Evolutionary conservation across 1,140 invertebrate species (phyloP).

Genomic region (Macrobrachium nipponense): DNA sequence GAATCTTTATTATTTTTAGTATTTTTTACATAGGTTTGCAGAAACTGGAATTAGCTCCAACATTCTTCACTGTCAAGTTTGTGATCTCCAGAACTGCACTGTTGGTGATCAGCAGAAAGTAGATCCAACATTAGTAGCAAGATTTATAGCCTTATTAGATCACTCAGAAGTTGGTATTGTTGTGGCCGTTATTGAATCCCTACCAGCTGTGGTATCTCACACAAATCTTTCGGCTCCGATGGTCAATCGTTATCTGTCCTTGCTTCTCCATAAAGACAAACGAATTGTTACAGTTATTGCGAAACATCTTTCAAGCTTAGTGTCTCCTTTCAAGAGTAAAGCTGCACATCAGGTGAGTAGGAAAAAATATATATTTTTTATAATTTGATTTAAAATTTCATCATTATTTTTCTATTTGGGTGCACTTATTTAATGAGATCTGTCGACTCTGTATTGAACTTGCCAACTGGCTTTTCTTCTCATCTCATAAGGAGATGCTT

Average conservation of each 20-base stretch:
- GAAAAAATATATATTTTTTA: too few relatives aligned
- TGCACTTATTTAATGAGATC: too few relatives aligned
- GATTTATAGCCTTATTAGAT: constrained; percentile 28
- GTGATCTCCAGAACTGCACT: background rate
- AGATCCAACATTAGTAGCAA: constrained; percentile 37
- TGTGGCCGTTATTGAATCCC: constrained; percentile 28
- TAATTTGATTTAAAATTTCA: too few relatives aligned
- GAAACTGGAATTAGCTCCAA: constrained; percentile 4
- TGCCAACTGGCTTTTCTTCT: too few relatives aligned
- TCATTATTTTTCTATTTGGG: too few relatives aligned
- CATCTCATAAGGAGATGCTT: too few relatives aligned
- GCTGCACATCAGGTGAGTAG: constrained; percentile 21
- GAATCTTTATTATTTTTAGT: background rate
- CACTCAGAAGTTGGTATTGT: constrained; percentile 5
- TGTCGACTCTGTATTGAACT: too few relatives aligned
- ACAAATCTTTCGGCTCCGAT: constrained; percentile 11
- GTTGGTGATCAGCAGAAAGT: background rate
- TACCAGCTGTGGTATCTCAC: constrained; percentile 35
- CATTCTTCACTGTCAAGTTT: constrained; percentile 28
- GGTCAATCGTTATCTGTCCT: constrained; percentile 26
- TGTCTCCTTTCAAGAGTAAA: background rate
- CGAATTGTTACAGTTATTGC: constrained; percentile 14
- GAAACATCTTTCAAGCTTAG: constrained; percentile 33
- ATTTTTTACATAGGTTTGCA: constrained; percentile 3
- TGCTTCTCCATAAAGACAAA: constrained; percentile 28